Base-by-base conservation (phyloP, 2,888 invertebrate species). In the Chaetogeoica ovagalla region DNA sequence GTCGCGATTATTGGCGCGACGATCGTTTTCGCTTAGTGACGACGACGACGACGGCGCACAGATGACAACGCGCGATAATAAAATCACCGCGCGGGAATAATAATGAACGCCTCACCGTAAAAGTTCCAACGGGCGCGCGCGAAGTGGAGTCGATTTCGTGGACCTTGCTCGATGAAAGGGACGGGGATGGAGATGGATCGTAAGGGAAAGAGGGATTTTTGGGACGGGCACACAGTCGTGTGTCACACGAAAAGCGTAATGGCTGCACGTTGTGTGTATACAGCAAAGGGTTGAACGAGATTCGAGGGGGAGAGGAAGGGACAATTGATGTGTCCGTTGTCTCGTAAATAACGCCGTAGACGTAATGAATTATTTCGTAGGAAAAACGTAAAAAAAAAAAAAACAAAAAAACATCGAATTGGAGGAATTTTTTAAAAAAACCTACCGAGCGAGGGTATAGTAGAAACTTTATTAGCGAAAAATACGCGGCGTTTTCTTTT, bases 341-440 rank as follows among this genome's bases (percentile, higher is more conserved):
- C 68, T 68, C 68, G 23, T 68, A 68, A 68, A 68, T 68, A 68
- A 68, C 55, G 17, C 30, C 30, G 17, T n/a, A 55, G 30, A 37
- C 30, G 19, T 55, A 37, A 55, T 69, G 52, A 69, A 69, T 69
- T 69, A 69, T 15, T 30, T 48, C 48, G 48, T 48, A 11, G 48
- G 48, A 13, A 48, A 48, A 48, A 48, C 48, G 52, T 19, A 48
- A 19, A 52, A 69, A 52, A 69, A 52, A 69, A 55, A 52, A 48
- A 48, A 52, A 55, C 9, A 30, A 69, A 48, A 48, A 1, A 55
- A 55, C 69, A 52, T 23, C 30, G 30, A 52, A 55, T 69, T 55
- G 52, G 21, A 17, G 30, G 52, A 52, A 69, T 69, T 69, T 13
- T 48, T 48, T 48, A 48, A 48, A 48, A 48, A n/a, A n/a, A n/a